Evolutionary conservation across 2,888 invertebrate genomes (phyloP).

Genomic region (Odontothrips loti): DNA sequence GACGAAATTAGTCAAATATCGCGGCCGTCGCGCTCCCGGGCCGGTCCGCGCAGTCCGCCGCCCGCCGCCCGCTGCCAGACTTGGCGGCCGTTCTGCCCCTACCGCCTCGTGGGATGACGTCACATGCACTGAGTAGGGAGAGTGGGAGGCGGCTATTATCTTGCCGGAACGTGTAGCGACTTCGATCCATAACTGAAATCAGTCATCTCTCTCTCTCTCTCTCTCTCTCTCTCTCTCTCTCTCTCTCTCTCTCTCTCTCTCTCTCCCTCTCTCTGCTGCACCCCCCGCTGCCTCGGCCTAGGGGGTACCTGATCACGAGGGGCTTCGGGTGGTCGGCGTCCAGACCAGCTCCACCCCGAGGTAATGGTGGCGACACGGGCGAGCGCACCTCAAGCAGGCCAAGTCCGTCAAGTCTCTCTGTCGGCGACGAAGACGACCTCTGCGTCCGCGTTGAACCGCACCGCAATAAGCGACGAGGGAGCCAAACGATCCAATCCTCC

Average conservation of each 20-base stretch:
- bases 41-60: neutral
- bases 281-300: neutral
- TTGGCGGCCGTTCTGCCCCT: neutral
- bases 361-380: too few species aligned
- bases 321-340: too few species aligned
- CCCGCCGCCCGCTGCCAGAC: neutral
- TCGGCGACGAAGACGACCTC: too few species aligned
- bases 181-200: neutral
- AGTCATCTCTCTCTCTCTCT: neutral
- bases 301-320: too few species aligned
- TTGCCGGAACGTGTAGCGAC: neutral
- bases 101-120: neutral
- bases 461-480: too few species aligned
- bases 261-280: neutral
- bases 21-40: neutral
- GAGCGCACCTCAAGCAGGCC: too few species aligned
- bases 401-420: too few species aligned
- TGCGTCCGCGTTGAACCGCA: too few species aligned
- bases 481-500: too few species aligned
- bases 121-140: neutral
- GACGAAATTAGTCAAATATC: conserved; percentile 18
- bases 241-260: neutral
- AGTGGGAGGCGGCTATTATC: neutral
- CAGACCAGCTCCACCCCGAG: too few species aligned
- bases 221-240: neutral